phyloP scores from a whole-genome alignment of 2,888 invertebrate species.

The Rhorus exstirpatorius region DNA sequence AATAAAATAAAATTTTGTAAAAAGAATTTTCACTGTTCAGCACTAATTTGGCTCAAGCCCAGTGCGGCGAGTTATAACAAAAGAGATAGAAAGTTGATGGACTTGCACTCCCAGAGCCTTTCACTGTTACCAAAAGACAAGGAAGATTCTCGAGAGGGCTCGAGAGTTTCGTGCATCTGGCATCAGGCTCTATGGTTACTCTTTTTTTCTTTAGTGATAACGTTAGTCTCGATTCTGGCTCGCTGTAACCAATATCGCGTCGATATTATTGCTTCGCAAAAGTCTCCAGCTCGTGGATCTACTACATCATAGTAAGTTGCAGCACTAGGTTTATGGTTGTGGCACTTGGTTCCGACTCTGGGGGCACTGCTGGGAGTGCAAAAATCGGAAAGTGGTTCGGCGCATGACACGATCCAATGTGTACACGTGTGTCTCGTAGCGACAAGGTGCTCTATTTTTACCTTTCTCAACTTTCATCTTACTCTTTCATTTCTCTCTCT shows the following conservation, averaged over 20 bases:
- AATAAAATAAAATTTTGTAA: too few relatives aligned
- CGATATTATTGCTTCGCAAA: conserved; percentile 20
- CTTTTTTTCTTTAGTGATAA: not conserved
- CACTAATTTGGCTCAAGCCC: too few relatives aligned
- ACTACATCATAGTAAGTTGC: conserved; percentile 35
- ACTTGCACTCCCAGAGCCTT: too few relatives aligned
- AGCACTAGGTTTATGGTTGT: conserved; percentile 15
- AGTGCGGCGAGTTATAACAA: too few relatives aligned
- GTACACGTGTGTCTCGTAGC: conserved; percentile 22
- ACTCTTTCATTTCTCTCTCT: conserved; percentile 22
- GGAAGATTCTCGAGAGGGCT: too few relatives aligned
- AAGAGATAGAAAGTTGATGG: too few relatives aligned
- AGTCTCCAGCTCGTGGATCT: conserved; percentile 11
- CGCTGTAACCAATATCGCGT: conserved; percentile 6
- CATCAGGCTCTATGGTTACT: not conserved
- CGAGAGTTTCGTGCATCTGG: too few relatives aligned
- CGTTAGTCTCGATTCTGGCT: not conserved
- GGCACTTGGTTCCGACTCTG: conserved; percentile 14
- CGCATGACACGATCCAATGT: conserved; percentile 28
- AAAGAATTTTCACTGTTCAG: too few relatives aligned
- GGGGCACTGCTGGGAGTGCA: conserved; percentile 1
- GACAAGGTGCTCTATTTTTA: conserved; percentile 12
- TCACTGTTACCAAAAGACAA: too few relatives aligned
- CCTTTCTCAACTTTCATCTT: conserved; percentile 3
- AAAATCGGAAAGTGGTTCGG: conserved; percentile 15